Evolutionary conservation across 2,113 vertebrate species (phyloP), one percentile per base, ranked within the genome.

Genomic region (Colossoma macropomum): DNA sequence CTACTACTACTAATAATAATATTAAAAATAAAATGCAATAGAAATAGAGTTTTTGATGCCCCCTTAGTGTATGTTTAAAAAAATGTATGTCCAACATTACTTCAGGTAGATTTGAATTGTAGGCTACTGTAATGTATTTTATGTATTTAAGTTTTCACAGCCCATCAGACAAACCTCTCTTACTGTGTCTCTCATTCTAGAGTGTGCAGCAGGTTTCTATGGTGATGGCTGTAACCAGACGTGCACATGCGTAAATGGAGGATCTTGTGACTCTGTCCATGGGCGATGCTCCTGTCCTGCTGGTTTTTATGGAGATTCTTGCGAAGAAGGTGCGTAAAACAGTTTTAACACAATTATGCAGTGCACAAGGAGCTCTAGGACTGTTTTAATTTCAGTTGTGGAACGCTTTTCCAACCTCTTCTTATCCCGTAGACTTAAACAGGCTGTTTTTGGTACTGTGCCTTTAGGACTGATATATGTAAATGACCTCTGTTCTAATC

Each of bases 251-350:
- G 75, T 81, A 56, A 95, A 96, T 0, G 90, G 93, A 3, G 95
- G 93, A 6, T 80, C 21, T 0, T 98, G 96, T 16, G 90, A 96
- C 86, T 90, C 93, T 0, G 83, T 95, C 62, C 77, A 86, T 0
- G 95, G 96, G 15, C 78, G 54, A 82, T 98, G 96, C 63, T 52
- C 87, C 76, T 98, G 97, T 86, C 89, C 81, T 0, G 34, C 93
- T 0, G 95, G 97, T 21, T 97, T 94, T 92, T 86, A 82, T 0
- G 95, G 96, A 68, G 56, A 84, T 83, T 80, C 59, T 69, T 97
- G 96, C 16, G 91, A 95, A 73, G 91, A 92, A 63, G 93, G 96
- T 96, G 86, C 87, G 75, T 50, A 75, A 62, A 65, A 34, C 48
- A 60, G 76, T 74, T 28, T 50, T 50, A 62, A 72, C 60, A 19